These are phyloP conservation scores for Timema cristinae DNA, from an alignment of 2,888 invertebrate species.

Conservation along the genomic window DNA sequence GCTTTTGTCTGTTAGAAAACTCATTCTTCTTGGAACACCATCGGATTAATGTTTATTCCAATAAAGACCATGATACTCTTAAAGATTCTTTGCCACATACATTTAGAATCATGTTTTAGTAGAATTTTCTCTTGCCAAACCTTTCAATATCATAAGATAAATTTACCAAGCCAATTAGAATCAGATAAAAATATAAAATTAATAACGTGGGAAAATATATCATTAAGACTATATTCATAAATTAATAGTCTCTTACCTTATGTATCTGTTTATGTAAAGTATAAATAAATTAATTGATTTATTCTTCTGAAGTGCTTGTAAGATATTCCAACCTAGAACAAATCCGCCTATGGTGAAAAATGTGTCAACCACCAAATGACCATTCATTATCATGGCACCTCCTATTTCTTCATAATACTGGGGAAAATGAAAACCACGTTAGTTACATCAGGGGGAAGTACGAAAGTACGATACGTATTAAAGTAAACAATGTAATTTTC, in stretches of 20 bases:
- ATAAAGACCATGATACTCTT: background rate
- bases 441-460: too few relatives aligned
- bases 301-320: background rate
- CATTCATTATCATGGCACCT: constrained; percentile 21
- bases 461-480: too few relatives aligned
- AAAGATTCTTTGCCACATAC: too few relatives aligned
- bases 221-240: too few relatives aligned
- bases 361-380: constrained; percentile 22
- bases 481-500: too few relatives aligned
- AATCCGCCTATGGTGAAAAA: constrained; percentile 25
- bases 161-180: too few relatives aligned
- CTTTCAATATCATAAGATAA: too few relatives aligned
- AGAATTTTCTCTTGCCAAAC: too few relatives aligned
- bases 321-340: constrained; percentile 15
- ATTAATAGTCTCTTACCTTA: constrained; percentile 9
- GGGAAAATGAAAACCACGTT: background rate
- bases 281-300: background rate
- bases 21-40: background rate
- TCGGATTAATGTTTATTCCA: background rate
- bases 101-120: too few relatives aligned
- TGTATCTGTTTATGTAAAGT: constrained; percentile 10
- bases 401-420: constrained; percentile 20
- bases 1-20: background rate
- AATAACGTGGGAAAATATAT: too few relatives aligned
- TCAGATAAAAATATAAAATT: too few relatives aligned